Conservation (phyloP, 64 coral and sea anemone species). For the Porites australiensis region DNA sequence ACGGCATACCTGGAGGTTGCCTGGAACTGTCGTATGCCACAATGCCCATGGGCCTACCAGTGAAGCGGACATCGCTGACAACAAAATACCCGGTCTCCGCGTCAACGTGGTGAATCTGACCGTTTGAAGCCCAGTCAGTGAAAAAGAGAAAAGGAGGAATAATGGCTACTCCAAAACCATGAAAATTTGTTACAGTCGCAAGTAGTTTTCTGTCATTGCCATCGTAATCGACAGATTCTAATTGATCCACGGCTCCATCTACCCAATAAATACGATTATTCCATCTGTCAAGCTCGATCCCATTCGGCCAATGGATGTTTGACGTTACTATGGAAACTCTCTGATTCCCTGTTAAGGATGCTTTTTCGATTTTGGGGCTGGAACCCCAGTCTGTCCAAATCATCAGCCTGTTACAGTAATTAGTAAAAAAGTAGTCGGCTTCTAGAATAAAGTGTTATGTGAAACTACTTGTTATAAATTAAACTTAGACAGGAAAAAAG, state of each 20-base stretch:
- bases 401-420: constrained; percentile 43
- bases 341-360: constrained; percentile 26
- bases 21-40: constrained; percentile 59
- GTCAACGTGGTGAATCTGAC: background rate
- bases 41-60: constrained; percentile 48
- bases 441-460: no score
- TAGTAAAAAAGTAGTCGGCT: no score
- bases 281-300: constrained; percentile 55
- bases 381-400: constrained; percentile 79
- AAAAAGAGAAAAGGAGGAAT: constrained; percentile 52
- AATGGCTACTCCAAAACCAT: constrained; percentile 66
- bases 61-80: constrained; percentile 13
- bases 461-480: no score
- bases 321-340: constrained; percentile 29
- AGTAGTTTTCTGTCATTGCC: constrained; percentile 45
- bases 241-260: constrained; percentile 7
- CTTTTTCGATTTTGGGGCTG: constrained; percentile 69
- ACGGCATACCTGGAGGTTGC: constrained; percentile 63
- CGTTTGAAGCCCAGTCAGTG: constrained; percentile 34
- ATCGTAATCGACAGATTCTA: constrained; percentile 62
- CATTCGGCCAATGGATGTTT: constrained; percentile 53
- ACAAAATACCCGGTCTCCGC: background rate
- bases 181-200: background rate
- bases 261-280: constrained; percentile 60
- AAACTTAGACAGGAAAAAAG: no score